Conservation (phyloP, 2,113 vertebrate species). For the Vombatus ursinus region DNA sequence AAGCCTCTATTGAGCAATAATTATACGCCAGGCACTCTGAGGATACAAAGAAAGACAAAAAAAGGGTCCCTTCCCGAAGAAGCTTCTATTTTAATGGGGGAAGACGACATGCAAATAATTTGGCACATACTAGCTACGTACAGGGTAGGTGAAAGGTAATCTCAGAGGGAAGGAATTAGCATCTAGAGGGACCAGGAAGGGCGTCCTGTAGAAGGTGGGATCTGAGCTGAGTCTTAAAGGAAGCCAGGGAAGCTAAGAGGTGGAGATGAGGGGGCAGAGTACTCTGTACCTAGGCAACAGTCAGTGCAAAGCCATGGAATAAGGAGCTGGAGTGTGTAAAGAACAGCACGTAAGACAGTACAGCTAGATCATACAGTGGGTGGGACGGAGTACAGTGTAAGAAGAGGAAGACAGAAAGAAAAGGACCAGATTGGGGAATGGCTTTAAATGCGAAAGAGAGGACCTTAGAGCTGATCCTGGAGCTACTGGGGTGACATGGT, state of each 20-base stretch:
- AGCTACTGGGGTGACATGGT: neutral
- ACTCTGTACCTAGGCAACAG: neutral
- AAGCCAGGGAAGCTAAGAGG: neutral
- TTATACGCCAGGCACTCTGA: neutral
- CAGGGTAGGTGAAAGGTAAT: neutral
- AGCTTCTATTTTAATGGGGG: neutral
- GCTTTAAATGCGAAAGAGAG: neutral
- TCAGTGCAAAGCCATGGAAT: neutral
- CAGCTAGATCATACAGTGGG: neutral
- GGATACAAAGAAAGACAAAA: neutral
- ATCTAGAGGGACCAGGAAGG: neutral
- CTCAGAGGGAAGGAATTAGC: neutral
- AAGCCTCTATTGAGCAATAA: neutral
- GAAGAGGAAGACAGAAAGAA: neutral
- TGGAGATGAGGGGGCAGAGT: neutral
- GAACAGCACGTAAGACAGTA: neutral
- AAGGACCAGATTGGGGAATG: neutral
- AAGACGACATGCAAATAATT: neutral
- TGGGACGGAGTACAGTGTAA: neutral
- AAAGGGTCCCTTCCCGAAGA: neutral
- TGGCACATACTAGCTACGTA: too few species aligned
- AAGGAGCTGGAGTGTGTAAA: neutral
- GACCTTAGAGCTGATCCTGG: neutral
- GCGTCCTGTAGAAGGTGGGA: neutral
- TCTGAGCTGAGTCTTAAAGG: neutral